Evolutionary conservation across 2,888 invertebrate genomes (phyloP).

Genomic region (Allophyes oxyacanthae): DNA sequence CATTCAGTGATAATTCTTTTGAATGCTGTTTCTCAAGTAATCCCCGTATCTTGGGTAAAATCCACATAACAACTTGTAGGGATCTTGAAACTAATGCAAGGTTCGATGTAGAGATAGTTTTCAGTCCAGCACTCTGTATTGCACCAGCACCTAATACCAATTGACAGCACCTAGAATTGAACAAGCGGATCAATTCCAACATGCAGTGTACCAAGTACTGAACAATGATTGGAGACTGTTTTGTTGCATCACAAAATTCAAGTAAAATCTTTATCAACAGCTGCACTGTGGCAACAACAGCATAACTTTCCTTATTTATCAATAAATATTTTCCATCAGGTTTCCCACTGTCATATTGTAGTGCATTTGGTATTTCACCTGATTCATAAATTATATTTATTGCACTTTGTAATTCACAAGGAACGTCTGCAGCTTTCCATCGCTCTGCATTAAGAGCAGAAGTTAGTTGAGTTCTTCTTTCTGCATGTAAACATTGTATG

Average conservation of each 20-base stretch:
- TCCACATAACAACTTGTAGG: conserved; percentile 94
- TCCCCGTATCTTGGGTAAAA: conserved; percentile 92
- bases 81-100: conserved; percentile 96
- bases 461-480: conserved; percentile 95
- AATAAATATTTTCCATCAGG: conserved; percentile 89
- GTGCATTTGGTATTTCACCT: conserved; percentile 81
- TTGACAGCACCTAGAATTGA: conserved; percentile 97
- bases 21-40: conserved; percentile 91
- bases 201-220: conserved; percentile 95
- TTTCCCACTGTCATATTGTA: conserved; percentile 76
- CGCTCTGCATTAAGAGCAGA: conserved; percentile 96
- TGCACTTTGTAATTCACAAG: conserved; percentile 95
- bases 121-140: conserved; percentile 97
- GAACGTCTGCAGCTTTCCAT: conserved; percentile 98
- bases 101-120: conserved; percentile 98
- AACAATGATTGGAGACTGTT: conserved; percentile 93
- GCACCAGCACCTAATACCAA: conserved; percentile 99
- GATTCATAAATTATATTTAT: conserved; percentile 91
- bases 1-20: conserved; percentile 83
- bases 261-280: conserved; percentile 96
- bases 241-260: conserved; percentile 96
- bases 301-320: conserved; percentile 92
- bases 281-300: conserved; percentile 94
- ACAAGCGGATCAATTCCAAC: conserved; percentile 96
- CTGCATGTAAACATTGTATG: conserved; percentile 96